These are phyloP conservation scores for Strigamia crassipes DNA, from an alignment of 2,888 invertebrate species.

Conservation along the genomic window DNA sequence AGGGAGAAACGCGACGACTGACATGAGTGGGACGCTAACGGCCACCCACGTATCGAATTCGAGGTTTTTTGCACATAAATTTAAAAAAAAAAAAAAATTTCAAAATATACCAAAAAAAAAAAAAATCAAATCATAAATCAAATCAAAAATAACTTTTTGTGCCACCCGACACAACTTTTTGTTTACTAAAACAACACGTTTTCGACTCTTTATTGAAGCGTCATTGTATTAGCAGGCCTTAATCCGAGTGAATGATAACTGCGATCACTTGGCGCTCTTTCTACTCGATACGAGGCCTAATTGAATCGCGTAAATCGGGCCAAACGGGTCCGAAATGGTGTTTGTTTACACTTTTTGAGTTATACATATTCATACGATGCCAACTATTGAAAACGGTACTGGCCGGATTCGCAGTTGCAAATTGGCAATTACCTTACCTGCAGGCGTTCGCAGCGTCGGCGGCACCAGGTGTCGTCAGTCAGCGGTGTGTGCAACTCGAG, in stretches of 20 bases:
- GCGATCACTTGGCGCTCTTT: no score
- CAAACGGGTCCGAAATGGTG: neutral
- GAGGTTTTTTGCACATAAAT: neutral
- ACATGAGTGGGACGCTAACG: constrained; percentile 7
- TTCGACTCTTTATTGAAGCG: no score
- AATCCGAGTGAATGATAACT: neutral
- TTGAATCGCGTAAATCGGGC: no score
- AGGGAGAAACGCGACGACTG: neutral
- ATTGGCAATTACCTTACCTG: constrained; percentile 30
- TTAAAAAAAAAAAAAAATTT: neutral
- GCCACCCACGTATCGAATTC: neutral
- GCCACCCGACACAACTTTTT: no score
- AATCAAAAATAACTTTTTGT: no score
- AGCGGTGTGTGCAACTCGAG: constrained; percentile 26
- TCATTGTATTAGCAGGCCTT: no score
- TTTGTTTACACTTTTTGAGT: neutral
- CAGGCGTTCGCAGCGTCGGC: constrained; percentile 22
- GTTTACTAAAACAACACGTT: neutral
- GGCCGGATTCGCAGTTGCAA: neutral
- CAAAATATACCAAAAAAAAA: no score
- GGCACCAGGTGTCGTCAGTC: constrained; percentile 30
- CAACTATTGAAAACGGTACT: neutral
- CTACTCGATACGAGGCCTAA: no score
- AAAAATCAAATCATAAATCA: no score
- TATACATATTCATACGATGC: neutral